Conservation (phyloP, 2,797 vertebrate species). For the Xenopus petersii region DNA sequence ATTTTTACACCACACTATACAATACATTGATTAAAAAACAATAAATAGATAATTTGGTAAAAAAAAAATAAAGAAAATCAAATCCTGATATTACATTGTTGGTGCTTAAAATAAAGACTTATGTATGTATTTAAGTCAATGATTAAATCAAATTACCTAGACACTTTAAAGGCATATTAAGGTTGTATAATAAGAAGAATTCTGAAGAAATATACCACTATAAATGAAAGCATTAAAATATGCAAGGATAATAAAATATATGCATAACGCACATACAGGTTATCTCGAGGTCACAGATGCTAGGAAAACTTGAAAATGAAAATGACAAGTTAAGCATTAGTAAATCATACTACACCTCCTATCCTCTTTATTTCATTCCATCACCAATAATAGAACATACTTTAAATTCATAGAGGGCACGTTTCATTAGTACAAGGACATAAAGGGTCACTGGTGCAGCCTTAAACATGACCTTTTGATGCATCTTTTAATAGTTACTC, state of each 20-base stretch:
- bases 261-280: constrained; percentile 40
- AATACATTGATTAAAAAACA: no score
- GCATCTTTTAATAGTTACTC: constrained; percentile 9
- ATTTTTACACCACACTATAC: no score
- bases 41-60: no score
- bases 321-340: constrained; percentile 48
- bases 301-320: constrained; percentile 47
- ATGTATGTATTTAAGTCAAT: no score
- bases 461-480: constrained; percentile 36
- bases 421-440: constrained; percentile 40
- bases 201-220: constrained; percentile 35
- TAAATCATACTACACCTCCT: constrained; percentile 40
- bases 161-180: no score
- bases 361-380: constrained; percentile 40
- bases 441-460: constrained; percentile 18
- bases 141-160: no score
- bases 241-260: constrained; percentile 42
- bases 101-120: no score
- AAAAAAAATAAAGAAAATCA: no score
- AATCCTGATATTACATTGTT: no score
- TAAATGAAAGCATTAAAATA: constrained; percentile 38
- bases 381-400: constrained; percentile 44
- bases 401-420: constrained; percentile 47
- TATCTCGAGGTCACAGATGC: constrained; percentile 47
- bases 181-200: constrained; percentile 28